Evolutionary conservation across 2,113 vertebrate genomes (phyloP), one percentile per base, ranked within the genome.

Genomic region (Callipepla californica): DNA sequence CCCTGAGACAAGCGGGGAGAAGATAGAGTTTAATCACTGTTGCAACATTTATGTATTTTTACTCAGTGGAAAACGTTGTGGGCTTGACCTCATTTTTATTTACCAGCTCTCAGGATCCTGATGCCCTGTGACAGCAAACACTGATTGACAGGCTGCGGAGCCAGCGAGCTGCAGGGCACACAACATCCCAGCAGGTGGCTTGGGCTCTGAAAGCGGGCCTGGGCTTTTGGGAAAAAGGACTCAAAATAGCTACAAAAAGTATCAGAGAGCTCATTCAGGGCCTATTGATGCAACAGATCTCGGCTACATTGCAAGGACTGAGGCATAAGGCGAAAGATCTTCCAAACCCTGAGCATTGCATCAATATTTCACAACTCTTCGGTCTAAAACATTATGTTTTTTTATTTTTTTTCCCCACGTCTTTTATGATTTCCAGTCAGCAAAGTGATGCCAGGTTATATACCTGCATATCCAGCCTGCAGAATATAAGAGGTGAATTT

Each of bases 21-120:
- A 63, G n/a, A 36, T 36, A 48, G 17, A 82, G 58, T 88, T 85
- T 90, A 80, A 89, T 91, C 86, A 82, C 70, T 80, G 73, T 57
- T 47, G 80, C 88, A 85, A 42, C 59, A 34, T 94, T 92, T 92
- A 87, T 85, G 73, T 45, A 47, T 94, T 96, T 90, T 94, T 48
- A 58, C 80, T 15, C 5, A 48, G 78, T 67, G 67, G 84, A 87
- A 93, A 95, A 48, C 1, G 20, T 80, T 79, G 17, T 55, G 76
- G 76, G 72, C 68, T 93, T 84, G 65, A 94, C 78, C 47, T 95
- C 78, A 25, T 95, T 93, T 94, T 90, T 89, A 92, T 91, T 96
- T 92, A 74, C 61, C 40, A 18, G 42, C 61, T 75, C 68, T 79
- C 65, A 77, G 84, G 67, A 89, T 50, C 59, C 42, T 83, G 44